Base-by-base conservation (phyloP, 1,140 invertebrate genomes). In the Lucilia sericata region DNA sequence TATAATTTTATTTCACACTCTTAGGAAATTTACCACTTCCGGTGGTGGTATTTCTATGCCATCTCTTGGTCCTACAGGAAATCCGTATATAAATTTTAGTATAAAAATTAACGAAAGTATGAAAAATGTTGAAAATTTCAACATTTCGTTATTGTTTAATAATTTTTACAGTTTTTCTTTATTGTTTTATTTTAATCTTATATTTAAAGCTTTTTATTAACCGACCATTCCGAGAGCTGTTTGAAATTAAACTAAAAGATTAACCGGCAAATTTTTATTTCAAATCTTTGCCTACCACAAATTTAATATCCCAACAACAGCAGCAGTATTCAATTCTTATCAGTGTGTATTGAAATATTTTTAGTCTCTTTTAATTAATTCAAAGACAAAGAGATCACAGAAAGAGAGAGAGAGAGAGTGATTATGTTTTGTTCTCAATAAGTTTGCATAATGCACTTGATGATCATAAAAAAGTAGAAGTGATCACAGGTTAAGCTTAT, bases 31-130 rank as follows among this genome's bases (percentile, higher is more conserved):
- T 84, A 86, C 85, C 42, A 84, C 55, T 86, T 86, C 84, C 74
- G 82, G 75, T 83, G 85, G 84, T 74, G 85, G 85, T 47, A 86
- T 60, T 84, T 86, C 84, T 21, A 85, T 82, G 74, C 81, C 70
- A 70, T 55, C 60, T 17, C 76, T 65, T 36, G 34, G 14, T 78
- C 65, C 65, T 70, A 70, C 19, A 2, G 65, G 65, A 4, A 70
- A 25, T 70, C n/a, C 65, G 1, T 21, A 2, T 21, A 70, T 70
- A 19, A 19, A 21, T 60, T 60, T 60, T 42, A 42, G 5, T 60
- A 60, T 60, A 49, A 21, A 21, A 17, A 80, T 17, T 19, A 78
- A 9, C 19, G 51, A 25, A 49, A 80, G 10, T 10, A 80, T 17
- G 10, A n/a, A 13, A 80, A 13, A 51, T 80, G 47, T 80, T 80